These are phyloP conservation scores for Sminthurides aquaticus DNA, from an alignment of 2,888 invertebrate species.

Conservation along the genomic window DNA sequence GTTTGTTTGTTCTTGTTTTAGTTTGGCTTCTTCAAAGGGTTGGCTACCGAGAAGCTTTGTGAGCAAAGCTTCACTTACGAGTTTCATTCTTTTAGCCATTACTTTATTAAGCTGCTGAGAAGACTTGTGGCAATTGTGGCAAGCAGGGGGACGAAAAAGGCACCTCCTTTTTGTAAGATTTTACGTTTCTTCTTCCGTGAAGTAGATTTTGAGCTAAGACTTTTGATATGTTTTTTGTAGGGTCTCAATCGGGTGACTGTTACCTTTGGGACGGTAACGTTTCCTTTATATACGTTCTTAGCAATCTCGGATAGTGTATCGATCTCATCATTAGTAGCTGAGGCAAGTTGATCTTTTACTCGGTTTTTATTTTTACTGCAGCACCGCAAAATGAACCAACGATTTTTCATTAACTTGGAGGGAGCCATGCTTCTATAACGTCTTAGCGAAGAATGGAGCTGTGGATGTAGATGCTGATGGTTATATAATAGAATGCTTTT, in stretches of 20 bases:
- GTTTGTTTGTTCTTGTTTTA: not conserved
- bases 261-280: conserved; percentile 1
- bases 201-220: not conserved
- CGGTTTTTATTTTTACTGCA: not conserved
- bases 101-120: no score
- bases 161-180: conserved; percentile 15
- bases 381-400: no score
- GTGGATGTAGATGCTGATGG: no score
- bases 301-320: conserved; percentile 7
- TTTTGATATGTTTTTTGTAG: conserved; percentile 8
- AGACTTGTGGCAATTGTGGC: conserved; percentile 5
- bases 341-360: not conserved
- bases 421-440: no score
- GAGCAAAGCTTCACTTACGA: conserved; percentile 11
- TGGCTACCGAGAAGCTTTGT: not conserved
- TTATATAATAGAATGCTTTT: no score
- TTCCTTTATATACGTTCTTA: conserved; percentile 11
- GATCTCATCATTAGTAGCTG: conserved; percentile 3
- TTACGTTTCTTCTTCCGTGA: not conserved
- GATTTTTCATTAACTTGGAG: no score
- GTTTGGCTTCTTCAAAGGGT: not conserved
- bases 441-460: no score
- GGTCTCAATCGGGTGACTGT: conserved; percentile 8
- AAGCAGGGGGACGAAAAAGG: conserved; percentile 10
- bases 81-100: conserved; percentile 19